Evolutionary conservation across 1,140 invertebrate genomes (phyloP).

Genomic region (Calliopsis andreniformis): DNA sequence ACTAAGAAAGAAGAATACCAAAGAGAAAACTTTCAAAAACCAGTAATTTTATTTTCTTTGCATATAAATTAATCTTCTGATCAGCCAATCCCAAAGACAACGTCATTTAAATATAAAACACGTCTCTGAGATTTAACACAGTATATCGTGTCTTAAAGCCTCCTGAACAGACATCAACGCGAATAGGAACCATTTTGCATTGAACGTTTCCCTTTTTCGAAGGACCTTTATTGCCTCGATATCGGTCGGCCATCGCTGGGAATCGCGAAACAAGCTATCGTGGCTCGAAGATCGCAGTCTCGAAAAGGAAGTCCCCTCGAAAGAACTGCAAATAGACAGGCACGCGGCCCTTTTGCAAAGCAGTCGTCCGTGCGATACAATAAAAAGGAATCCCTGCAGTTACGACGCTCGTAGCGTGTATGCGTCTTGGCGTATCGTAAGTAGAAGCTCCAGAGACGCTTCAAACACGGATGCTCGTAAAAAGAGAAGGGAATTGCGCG

Average conservation of each 20-base stretch:
- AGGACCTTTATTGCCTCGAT: background rate
- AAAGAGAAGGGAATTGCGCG: background rate
- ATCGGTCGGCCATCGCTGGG: background rate
- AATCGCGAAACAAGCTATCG: constrained; percentile 19
- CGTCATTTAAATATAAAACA: no score
- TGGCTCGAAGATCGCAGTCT: background rate
- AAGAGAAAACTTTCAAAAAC: no score
- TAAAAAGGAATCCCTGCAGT: constrained; percentile 18
- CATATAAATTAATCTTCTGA: no score
- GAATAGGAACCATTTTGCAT: background rate
- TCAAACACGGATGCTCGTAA: background rate
- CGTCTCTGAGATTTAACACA: no score
- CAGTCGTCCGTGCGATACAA: background rate
- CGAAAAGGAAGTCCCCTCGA: background rate
- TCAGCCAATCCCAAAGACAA: no score
- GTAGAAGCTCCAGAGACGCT: background rate
- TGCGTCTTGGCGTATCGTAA: background rate
- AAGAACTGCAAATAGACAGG: background rate
- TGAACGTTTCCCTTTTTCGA: background rate
- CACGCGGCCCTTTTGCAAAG: constrained; percentile 3
- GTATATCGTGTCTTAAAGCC: background rate
- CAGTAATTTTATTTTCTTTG: no score
- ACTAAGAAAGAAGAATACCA: no score
- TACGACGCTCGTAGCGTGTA: background rate
- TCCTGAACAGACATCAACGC: background rate